Base-by-base conservation (phyloP, 2,888 invertebrate genomes). In the Drosophila acutilabella region DNA sequence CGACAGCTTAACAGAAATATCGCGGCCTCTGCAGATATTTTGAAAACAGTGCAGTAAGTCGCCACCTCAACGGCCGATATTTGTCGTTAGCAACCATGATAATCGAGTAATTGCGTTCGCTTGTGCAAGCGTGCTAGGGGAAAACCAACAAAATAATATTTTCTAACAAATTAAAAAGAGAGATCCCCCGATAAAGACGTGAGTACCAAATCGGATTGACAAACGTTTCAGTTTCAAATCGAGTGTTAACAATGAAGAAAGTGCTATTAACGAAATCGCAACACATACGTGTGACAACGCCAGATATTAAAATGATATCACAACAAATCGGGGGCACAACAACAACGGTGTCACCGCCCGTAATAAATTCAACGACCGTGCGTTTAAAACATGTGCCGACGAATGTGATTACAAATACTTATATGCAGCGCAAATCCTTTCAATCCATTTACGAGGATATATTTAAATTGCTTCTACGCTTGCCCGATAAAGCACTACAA, bases 401-500 rank as follows among this genome's bases (percentile, higher is more conserved):
- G 2, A 70, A 66, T 38, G 59, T 74, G 0, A 72, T 67, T 5
- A 73, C 72, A 0, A 70, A 68, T 41, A 76, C 81, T 1, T 88
- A 87, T 40, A 74, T 77, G 38, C 82, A 90, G 40, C 82, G 90
- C 1, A 90, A 89, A 47, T 73, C 79, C n/a, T 84, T 79, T 75
- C 71, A 88, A 52, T 33, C 81, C 4, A 74, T 82, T 3, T 88
- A 87, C 59, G 73, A 86, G 33, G 90, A 91, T 2, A 73, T 92
- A 8, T 92, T 92, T 45, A 83, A 81, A 47, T 85, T 89, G 4
- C 72, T 92, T 4, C 81, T 91, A 47, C 80, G 80, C 16, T 78
- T 92, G 18, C 90, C 91, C 0, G 92, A 92, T 59, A 87, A 86
- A 53, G 85, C 88, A 10, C 68, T 92, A 10, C 90, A 89, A 14